phyloP scores from a whole-genome alignment of 2,797 vertebrate species.

The Lithobates pipiens region DNA sequence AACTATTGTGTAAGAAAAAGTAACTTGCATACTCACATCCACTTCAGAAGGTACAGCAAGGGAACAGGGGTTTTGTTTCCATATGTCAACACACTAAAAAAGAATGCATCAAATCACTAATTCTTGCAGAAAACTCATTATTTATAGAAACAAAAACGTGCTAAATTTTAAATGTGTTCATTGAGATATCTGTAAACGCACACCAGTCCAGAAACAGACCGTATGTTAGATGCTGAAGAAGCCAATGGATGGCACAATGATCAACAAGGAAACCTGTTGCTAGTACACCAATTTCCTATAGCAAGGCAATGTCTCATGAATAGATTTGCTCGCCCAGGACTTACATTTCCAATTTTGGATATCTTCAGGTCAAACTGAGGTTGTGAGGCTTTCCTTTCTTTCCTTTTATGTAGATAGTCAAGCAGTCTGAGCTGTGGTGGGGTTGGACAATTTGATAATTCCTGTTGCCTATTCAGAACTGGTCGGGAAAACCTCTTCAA shows the following conservation, averaged over 20 bases:
- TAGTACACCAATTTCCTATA: too few relatives aligned
- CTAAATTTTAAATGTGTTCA: neutral
- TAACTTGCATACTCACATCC: constrained; percentile 84
- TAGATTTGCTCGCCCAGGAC: constrained; percentile 51
- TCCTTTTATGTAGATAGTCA: constrained; percentile 95
- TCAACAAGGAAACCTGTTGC: too few relatives aligned
- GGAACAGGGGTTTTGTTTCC: constrained; percentile 93
- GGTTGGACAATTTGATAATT: constrained; percentile 86
- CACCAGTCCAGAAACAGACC: too few relatives aligned
- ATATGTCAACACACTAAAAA: constrained; percentile 95
- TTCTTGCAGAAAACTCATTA: neutral
- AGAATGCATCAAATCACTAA: neutral
- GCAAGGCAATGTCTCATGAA: too few relatives aligned
- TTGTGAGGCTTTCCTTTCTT: constrained; percentile 89
- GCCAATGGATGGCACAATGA: too few relatives aligned
- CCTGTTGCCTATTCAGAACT: constrained; percentile 93
- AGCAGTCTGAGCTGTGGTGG: constrained; percentile 92
- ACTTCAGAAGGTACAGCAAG: constrained; percentile 92
- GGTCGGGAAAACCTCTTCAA: constrained; percentile 94
- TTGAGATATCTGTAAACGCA: too few relatives aligned
- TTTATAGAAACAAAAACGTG: neutral
- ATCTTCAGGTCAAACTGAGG: constrained; percentile 94
- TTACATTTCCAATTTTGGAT: constrained; percentile 96
- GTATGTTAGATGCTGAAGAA: too few relatives aligned
- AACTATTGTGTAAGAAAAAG: neutral